These are phyloP conservation scores for Gortyna flavago DNA, from an alignment of 2,888 invertebrate genomes.

Conservation along the genomic window DNA sequence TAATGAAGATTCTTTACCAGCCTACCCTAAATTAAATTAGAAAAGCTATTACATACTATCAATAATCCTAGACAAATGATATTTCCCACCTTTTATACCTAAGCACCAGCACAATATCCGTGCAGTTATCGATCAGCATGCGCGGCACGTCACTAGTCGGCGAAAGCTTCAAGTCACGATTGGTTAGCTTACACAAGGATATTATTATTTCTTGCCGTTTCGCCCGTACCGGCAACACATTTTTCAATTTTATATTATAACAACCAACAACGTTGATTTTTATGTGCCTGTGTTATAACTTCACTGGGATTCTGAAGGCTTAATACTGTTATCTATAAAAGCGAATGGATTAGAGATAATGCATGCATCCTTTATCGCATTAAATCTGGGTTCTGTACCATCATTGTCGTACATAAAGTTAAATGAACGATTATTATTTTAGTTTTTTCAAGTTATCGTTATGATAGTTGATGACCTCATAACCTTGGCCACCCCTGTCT, in stretches of 20 bases:
- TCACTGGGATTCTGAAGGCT: slow-evolving; percentile 42
- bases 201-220: slow-evolving; percentile 85
- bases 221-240: slow-evolving; percentile 70
- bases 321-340: slow-evolving; percentile 24
- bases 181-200: slow-evolving; percentile 84
- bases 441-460: neutral
- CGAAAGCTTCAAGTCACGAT: slow-evolving; percentile 85
- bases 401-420: slow-evolving; percentile 5
- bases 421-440: slow-evolving; percentile 10
- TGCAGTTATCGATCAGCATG: slow-evolving; percentile 53
- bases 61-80: slow-evolving; percentile 10
- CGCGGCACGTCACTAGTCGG: slow-evolving; percentile 68
- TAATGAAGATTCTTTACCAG: neutral
- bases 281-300: slow-evolving; percentile 47
- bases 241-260: slow-evolving; percentile 75
- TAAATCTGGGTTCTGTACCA: slow-evolving; percentile 1
- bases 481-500: neutral
- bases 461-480: neutral
- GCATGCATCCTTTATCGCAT: slow-evolving; percentile 1
- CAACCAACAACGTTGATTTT: slow-evolving; percentile 60
- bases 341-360: slow-evolving; percentile 32
- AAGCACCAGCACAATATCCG: slow-evolving; percentile 31
- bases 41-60: neutral
- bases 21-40: neutral
- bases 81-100: slow-evolving; percentile 3